Evolutionary conservation across 2,797 vertebrate genomes (phyloP).

Genomic region (Lacerta viridis): DNA sequence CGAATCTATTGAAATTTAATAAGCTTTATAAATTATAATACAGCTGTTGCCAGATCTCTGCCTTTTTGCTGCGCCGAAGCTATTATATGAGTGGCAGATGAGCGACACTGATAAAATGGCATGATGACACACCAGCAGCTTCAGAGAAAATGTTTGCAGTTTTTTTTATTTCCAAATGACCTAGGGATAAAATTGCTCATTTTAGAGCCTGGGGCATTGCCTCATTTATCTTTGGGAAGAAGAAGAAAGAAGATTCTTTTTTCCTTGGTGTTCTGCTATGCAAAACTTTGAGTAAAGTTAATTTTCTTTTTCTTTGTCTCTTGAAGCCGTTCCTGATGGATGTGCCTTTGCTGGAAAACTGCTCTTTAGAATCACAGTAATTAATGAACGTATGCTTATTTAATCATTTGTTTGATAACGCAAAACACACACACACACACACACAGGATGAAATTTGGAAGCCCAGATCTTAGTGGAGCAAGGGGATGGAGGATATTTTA

Average conservation of each 20-base stretch:
- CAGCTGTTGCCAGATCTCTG: slow-evolving; percentile 13
- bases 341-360: background rate
- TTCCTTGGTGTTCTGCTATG: background rate
- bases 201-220: background rate
- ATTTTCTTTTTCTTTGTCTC: slow-evolving; percentile 14
- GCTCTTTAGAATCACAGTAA: background rate
- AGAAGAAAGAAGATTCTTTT: background rate
- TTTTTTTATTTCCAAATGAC: slow-evolving; percentile 30
- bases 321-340: slow-evolving; percentile 5
- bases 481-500: too few relatives aligned
- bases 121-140: background rate
- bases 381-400: background rate
- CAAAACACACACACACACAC: background rate
- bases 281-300: background rate
- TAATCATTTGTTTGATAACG: background rate
- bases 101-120: slow-evolving; percentile 15
- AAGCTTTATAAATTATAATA: slow-evolving; percentile 27
- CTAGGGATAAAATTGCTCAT: slow-evolving; percentile 11
- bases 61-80: slow-evolving; percentile 16
- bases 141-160: slow-evolving; percentile 16
- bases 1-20: background rate
- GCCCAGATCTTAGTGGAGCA: background rate
- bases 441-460: background rate
- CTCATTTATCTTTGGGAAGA: slow-evolving; percentile 23
- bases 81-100: background rate